Evolutionary conservation across 2,113 vertebrate genomes (phyloP), one percentile per base, ranked within the genome.

Genomic region (Nesoenas mayeri): DNA sequence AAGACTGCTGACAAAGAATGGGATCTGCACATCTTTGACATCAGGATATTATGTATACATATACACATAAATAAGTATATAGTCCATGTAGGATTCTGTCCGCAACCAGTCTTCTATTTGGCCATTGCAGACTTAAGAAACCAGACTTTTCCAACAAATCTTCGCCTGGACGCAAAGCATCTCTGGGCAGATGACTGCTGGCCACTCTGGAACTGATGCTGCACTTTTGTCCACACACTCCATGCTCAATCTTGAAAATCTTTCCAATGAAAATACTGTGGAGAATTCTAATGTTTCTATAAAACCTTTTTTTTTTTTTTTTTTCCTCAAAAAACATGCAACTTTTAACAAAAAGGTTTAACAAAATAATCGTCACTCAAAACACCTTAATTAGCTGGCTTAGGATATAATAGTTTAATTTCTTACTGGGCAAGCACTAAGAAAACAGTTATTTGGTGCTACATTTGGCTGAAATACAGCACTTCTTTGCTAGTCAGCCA

Each of bases 11-110:
- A 21, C 21, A 61, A 69, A 73, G 29, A 10, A 69, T 2, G 12
- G 32, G 5, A 79, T 44, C 29, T 90, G 67, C 32, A 92, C 58
- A n/a, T 10, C 2, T 0, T 0, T 38, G 42, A 62, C 8, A 9
- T 22, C 42, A 40, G 32, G 11, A 19, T 53, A 62, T 26, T 31
- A 28, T 47, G 44, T 47, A 19, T 47, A 47, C 44, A 19, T 47
- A 47, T 19, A 47, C 44, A 47, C 17, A 47, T 18, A 47, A 47
- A 47, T 47, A 47, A 47, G 18, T 47, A 28, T 16, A 36, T 20
- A 25, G 38, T 14, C 3, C 20, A 60, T 19, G 11, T 17, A 61
- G 12, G 25, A 20, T 11, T 93, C 44, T 65, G 38, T 44, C 24
- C 73, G 28, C 17, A 79, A 53, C 40, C 34, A 40, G 38, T 44